Evolutionary conservation across 2,113 vertebrate genomes (phyloP), one percentile per base, ranked within the genome.

Genomic region (Limnothrissa miodon): DNA sequence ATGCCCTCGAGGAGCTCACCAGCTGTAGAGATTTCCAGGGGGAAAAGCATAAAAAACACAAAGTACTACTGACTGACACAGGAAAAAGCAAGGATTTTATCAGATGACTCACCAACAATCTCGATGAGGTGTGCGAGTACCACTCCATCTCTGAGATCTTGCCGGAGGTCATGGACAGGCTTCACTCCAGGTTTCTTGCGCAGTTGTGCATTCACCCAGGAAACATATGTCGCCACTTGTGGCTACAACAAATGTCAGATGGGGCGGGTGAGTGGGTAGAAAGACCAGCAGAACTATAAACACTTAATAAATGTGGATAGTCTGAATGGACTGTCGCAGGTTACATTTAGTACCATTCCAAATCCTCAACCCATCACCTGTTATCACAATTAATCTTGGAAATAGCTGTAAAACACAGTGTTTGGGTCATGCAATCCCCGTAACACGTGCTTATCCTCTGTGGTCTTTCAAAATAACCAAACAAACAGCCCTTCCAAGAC

Each of bases 131-230:
- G 94, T 1, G 93, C 91, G 4, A 99, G 94, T n/a, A 97, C 91
- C 81, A 98, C 96, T 2, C 98, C 98, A 89, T 99, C 96, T 78
- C 96, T 92, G 25, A 99, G 97, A 85, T 99, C 98, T 15, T 91
- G 95, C 29, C 97, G 92, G 87, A 99, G 94, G 89, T 98, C 97
- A 82, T 94, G 92, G 59, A 99, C 95, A 0, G 93, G 96, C 82
- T 93, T 95, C 89, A 95, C 85, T 0, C 92, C 91, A 0, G 96
- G 96, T 87, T 94, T 95, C 94, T 96, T 99, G 94, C 89, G 97
- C 89, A 99, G 94, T 91, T 99, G 98, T 23, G 96, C 93, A 23
- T 99, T 99, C 92, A 99, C 97, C 98, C 98, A 99, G 92, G 97
- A 96, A 88, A 99, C 95, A 0, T 99, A 99, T 0, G 97, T 95